phyloP scores from a whole-genome alignment of 2,797 vertebrate genomes.

The Labeo calbasu region DNA sequence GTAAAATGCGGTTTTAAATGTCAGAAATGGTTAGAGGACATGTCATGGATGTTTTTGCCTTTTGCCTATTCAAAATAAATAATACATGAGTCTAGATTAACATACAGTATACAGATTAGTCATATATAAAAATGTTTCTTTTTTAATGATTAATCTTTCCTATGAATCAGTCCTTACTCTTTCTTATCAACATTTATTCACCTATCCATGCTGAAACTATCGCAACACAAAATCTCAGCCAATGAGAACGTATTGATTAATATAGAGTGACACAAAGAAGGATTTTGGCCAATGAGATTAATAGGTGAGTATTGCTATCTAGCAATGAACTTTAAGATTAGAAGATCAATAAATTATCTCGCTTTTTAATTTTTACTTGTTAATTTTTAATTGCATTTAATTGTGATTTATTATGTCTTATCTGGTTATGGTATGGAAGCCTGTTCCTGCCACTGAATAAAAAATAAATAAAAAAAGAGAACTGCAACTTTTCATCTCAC shows the following conservation, averaged over 20 bases:
- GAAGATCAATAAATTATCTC: background rate
- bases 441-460: too few species aligned
- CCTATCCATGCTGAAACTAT: background rate
- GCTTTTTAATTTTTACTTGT: background rate
- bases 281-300: background rate
- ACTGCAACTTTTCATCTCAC: too few species aligned
- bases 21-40: conserved; percentile 36
- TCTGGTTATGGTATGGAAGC: too few species aligned
- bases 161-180: background rate
- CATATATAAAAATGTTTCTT: background rate
- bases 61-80: background rate
- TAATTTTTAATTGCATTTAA: background rate
- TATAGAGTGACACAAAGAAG: background rate
- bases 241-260: background rate
- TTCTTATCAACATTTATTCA: background rate
- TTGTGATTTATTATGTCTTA: background rate
- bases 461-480: too few species aligned
- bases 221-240: background rate
- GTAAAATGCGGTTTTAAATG: conserved; percentile 14
- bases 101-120: background rate
- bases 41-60: background rate
- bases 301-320: background rate
- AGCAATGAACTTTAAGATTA: background rate
- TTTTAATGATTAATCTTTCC: background rate
- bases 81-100: background rate